phyloP scores from a whole-genome alignment of 2,888 invertebrate genomes.

The Drosophila conformis region DNA sequence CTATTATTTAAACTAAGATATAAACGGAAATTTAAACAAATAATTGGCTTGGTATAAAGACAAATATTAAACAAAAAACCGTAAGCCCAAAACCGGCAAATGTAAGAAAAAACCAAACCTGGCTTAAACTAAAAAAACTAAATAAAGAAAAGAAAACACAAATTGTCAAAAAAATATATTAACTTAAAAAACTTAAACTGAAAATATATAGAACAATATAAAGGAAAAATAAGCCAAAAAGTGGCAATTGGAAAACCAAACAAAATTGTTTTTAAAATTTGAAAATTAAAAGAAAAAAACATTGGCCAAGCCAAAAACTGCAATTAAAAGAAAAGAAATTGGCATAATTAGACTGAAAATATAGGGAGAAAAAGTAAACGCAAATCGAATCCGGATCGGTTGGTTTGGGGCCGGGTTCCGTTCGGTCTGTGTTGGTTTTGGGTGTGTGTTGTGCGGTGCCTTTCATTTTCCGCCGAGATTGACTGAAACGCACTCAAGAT shows the following conservation, averaged over 20 bases:
- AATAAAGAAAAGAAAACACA: background rate
- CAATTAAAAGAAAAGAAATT: background rate
- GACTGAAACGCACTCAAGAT: conserved; percentile 84
- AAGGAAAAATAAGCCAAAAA: background rate
- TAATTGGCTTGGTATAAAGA: background rate
- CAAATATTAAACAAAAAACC: background rate
- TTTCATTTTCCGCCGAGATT: conserved; percentile 47
- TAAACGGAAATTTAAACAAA: background rate
- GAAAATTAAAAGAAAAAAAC: background rate
- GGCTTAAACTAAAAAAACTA: background rate
- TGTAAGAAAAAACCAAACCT: background rate
- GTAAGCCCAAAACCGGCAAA: background rate
- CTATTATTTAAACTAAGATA: background rate
- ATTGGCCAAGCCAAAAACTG: background rate
- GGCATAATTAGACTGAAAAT: background rate
- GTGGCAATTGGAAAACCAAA: background rate
- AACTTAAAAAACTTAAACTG: background rate
- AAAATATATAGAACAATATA: background rate
- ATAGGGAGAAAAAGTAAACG: background rate
- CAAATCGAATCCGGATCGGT: conserved; percentile 7
- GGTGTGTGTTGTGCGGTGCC: conserved; percentile 19
- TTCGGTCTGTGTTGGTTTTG: conserved; percentile 20
- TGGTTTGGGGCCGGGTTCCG: conserved; percentile 25
- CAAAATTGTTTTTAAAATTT: background rate
- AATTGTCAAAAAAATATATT: background rate